Conservation (phyloP, 2,888 invertebrate species). For the Ectemnius continuus region DNA sequence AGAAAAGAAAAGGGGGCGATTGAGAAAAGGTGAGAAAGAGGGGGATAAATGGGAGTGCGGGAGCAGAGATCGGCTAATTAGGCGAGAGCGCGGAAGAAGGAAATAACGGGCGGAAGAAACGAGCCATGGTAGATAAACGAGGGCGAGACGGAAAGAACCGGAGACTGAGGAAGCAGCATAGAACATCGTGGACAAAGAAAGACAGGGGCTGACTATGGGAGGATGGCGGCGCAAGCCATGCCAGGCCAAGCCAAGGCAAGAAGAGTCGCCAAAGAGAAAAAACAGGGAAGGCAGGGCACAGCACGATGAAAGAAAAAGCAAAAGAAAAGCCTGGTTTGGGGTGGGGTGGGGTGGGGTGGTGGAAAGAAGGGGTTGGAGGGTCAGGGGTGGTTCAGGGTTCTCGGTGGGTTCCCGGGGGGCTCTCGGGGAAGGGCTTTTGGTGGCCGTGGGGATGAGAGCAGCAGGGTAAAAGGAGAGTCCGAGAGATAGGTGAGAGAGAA, state of each 20-base stretch:
- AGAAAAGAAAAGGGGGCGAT: no score
- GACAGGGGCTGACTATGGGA: no score
- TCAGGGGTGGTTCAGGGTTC: neutral
- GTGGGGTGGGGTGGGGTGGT: neutral
- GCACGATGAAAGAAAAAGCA: constrained; percentile 15
- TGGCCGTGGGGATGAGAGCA: constrained; percentile 10
- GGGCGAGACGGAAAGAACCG: constrained; percentile 30
- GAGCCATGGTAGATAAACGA: constrained; percentile 31
- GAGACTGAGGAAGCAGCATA: neutral
- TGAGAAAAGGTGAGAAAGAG: no score
- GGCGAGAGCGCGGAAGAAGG: constrained; percentile 1
- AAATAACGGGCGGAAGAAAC: constrained; percentile 2
- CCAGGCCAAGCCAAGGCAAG: no score
- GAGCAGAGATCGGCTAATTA: constrained; percentile 4
- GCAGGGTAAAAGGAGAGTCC: neutral
- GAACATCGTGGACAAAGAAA: neutral
- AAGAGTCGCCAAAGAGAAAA: neutral
- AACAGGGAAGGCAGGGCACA: constrained; percentile 1
- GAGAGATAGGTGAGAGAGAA: neutral
- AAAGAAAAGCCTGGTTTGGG: neutral
- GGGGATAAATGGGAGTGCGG: no score
- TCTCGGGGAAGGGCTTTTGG: constrained; percentile 36
- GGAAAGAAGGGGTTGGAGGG: constrained; percentile 6
- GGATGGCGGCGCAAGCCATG: no score
- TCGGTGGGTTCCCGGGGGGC: constrained; percentile 20